Percentiles rank a stretch among this genome's conserved stretches.
These are phyloP conservation scores for Cyprinella venusta DNA, from an alignment of 2,797 vertebrate genomes.

Conservation along the genomic window DNA sequence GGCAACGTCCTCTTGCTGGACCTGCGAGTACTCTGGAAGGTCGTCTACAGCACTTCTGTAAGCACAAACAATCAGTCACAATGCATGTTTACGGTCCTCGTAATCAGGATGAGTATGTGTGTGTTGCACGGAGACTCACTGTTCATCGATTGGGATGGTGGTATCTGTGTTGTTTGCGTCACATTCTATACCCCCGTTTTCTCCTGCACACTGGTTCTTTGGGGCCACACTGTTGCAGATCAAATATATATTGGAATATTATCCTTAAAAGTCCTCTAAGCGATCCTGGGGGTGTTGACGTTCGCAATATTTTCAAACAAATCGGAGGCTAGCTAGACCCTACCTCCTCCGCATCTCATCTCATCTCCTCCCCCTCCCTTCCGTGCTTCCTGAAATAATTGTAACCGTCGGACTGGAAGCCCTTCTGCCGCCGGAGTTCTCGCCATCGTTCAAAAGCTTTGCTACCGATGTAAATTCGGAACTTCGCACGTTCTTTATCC, in stretches of 20 bases:
- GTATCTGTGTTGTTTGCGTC: conserved; percentile 68
- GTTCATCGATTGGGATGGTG: conserved; percentile 68
- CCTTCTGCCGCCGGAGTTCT: too few relatives aligned
- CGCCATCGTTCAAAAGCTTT: too few relatives aligned
- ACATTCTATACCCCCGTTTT: conserved; percentile 68
- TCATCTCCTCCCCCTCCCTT: too few relatives aligned
- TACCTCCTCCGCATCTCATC: too few relatives aligned
- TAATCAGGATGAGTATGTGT: neutral
- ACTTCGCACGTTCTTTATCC: too few relatives aligned
- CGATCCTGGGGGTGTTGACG: too few relatives aligned
- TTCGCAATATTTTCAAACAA: too few relatives aligned
- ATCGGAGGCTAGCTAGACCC: too few relatives aligned
- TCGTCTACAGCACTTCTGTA: conserved; percentile 46
- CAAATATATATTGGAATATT: neutral
- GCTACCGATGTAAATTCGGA: too few relatives aligned
- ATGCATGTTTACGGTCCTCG: conserved; percentile 22
- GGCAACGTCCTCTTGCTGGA: conserved; percentile 58
- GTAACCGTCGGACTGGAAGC: too few relatives aligned
- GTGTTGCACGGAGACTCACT: conserved; percentile 66
- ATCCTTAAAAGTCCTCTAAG: too few relatives aligned
- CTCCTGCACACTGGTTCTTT: conserved; percentile 70
- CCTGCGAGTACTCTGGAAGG: conserved; percentile 40
- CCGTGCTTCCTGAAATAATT: too few relatives aligned
- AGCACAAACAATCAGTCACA: conserved; percentile 44
- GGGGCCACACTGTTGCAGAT: conserved; percentile 54